Evolutionary conservation across 2,797 vertebrate genomes (phyloP), one percentile per base, ranked within the genome.

Genomic region (Coilia nasus): DNA sequence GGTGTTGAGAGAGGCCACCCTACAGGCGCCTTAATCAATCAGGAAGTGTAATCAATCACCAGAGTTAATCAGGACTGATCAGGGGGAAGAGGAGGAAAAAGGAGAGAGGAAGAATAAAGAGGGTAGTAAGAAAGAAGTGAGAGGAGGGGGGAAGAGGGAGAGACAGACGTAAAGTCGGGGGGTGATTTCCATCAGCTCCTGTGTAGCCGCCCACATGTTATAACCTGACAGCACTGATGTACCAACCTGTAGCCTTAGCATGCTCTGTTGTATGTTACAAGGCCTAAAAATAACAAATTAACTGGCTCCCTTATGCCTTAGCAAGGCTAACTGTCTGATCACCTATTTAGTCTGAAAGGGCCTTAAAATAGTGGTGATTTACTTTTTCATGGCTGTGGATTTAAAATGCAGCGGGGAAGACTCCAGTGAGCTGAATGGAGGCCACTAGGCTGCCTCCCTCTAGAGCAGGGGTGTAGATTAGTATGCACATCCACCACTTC

Each of bases 51-150:
- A 90, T 90, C 89, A 89, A 89, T 90, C 85, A 88, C 84, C 67
- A 87, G 84, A 89, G 89, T 86, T 89, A 90, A 90, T 90, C 89
- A 88, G 87, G 88, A 83, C 87, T 87, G 89, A 90, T 90, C 86
- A 87, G 86, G 25, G 62, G n/a, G 62, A 67, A 25, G 25, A 67
- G 25, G 14, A 28, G 25, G 62, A 67, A 7, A 15, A 62, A n/a
- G 2, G 21, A 62, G 60, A 25, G 10, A 14, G 14, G 50, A 6
- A 54, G 7, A 1, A 9, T 54, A 54, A 2, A 54, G 50, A 54
- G 14, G 7, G 14, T 9, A 54, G 7, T 1, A 54, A 54, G 9
- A 9, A 54, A 14, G 50, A 54, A 54, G 50, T 2, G 7, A 54
- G 50, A 54, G 50, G 50, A 9, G 50, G 50, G 1, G 23, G 60